Conservation (phyloP, 2,888 invertebrate species). For the Resseliella maxima region DNA sequence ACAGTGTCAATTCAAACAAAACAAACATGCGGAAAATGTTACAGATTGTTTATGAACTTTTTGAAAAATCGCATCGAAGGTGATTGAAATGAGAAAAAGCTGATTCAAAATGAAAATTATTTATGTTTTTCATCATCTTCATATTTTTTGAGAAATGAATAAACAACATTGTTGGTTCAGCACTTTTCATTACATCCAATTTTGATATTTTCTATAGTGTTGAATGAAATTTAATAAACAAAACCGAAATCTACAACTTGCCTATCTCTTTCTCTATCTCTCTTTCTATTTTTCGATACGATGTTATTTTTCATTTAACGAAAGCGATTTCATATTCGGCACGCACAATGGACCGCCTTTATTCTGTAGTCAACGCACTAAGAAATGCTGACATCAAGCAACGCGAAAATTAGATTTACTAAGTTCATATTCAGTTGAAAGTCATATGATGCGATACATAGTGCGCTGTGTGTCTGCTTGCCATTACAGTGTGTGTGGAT, state of each 20-base stretch:
- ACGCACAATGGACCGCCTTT: not conserved
- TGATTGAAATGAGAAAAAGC: no score
- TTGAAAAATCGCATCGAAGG: not conserved
- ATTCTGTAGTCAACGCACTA: not conserved
- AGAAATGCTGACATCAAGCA: slow-evolving; percentile 15
- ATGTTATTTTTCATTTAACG: not conserved
- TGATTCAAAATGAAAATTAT: no score
- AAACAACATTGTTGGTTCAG: not conserved
- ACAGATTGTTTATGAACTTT: not conserved
- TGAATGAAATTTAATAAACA: no score
- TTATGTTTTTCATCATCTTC: no score
- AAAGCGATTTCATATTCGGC: not conserved
- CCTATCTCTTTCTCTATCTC: no score
- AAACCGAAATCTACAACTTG: no score
- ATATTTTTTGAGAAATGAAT: not conserved
- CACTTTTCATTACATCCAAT: not conserved
- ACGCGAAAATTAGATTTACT: not conserved
- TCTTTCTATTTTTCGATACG: no score
- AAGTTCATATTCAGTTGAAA: slow-evolving; percentile 24
- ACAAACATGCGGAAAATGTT: not conserved
- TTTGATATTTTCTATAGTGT: no score
- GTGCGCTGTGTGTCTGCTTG: not conserved
- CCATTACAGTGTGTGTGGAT: not conserved
- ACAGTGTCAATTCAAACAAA: no score
- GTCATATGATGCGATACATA: not conserved